Conservation (phyloP, 1,140 invertebrate species). For the Mesaphorura yosii region DNA sequence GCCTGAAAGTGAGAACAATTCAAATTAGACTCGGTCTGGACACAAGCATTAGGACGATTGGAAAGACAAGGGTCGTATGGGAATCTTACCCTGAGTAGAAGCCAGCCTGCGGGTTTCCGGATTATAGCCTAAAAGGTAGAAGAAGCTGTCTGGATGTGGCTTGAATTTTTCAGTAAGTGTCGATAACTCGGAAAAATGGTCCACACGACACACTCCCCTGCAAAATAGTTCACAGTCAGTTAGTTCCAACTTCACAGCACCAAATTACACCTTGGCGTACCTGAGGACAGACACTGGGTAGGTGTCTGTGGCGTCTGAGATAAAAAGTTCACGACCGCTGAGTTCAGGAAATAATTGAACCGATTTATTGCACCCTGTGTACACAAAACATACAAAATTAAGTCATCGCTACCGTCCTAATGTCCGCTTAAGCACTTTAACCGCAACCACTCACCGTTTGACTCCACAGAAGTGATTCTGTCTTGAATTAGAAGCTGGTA, state of each 20-base stretch:
- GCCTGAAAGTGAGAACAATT: no score
- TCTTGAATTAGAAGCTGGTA: slow-evolving; percentile 44
- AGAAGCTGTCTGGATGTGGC: slow-evolving; percentile 36
- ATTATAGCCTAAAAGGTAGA: slow-evolving; percentile 40
- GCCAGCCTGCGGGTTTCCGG: slow-evolving; percentile 53
- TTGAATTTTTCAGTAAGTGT: slow-evolving; percentile 36
- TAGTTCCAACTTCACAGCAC: no score
- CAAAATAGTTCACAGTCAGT: slow-evolving; percentile 20
- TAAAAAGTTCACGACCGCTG: slow-evolving; percentile 42
- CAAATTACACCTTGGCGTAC: no score
- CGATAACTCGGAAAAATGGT: slow-evolving; percentile 43
- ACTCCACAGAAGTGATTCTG: slow-evolving; percentile 32
- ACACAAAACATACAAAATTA: not conserved
- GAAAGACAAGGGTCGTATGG: no score
- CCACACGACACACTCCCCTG: slow-evolving; percentile 43
- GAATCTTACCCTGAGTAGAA: slow-evolving; percentile 80
- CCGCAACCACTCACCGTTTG: slow-evolving; percentile 32
- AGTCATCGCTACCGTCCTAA: no score
- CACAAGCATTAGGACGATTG: not conserved
- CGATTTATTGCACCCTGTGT: no score
- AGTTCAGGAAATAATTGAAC: slow-evolving; percentile 37
- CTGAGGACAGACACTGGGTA: slow-evolving; percentile 44
- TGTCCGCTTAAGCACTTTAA: no score
- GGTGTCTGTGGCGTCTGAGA: slow-evolving; percentile 43
- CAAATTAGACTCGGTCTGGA: no score